phyloP scores from a whole-genome alignment of 2,888 invertebrate genomes.

The Homarus gammarus region DNA sequence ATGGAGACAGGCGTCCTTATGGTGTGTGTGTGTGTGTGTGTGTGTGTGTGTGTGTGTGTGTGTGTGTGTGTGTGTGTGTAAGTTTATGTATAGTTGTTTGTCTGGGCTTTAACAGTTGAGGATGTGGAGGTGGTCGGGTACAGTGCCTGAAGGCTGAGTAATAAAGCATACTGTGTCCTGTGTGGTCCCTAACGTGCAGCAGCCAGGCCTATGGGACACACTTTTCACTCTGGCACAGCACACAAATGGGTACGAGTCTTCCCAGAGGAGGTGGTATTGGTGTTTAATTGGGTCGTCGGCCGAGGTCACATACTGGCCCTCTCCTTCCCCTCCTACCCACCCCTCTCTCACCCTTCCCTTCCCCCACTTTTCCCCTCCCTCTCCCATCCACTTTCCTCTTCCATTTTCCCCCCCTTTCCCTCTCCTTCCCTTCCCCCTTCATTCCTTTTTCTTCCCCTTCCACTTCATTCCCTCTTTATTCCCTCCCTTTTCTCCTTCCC shows the following conservation, averaged over 20 bases:
- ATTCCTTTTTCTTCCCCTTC: neutral
- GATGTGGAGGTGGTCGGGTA: no score
- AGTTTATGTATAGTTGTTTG: no score
- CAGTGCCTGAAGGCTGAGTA: no score
- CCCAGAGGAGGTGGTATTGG: no score
- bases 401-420: neutral
- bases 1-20: slow-evolving; percentile 25
- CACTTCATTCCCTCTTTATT: neutral
- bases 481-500: neutral
- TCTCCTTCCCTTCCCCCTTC: neutral
- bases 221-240: no score
- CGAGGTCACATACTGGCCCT: no score
- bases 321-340: neutral
- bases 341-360: slow-evolving; percentile 7
- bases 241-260: no score
- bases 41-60: slow-evolving; percentile 31
- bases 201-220: no score
- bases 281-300: no score
- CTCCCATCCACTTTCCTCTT: neutral
- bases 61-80: neutral
- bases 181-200: no score
- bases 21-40: neutral
- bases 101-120: no score
- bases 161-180: no score
- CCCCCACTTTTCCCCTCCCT: neutral